Conservation (phyloP, 1,140 invertebrate species). For the Riptortus pedestris region DNA sequence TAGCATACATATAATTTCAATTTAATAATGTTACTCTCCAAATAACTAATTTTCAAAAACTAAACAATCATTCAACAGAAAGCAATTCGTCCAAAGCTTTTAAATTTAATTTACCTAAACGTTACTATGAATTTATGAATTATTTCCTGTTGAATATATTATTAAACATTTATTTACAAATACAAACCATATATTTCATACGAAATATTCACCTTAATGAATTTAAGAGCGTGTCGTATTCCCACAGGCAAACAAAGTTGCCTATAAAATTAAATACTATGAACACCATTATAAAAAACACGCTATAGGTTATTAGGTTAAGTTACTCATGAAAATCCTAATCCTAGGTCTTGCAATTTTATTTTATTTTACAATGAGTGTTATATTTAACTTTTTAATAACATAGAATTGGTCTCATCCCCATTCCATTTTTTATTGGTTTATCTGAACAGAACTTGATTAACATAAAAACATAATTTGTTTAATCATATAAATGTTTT, state of each 20-base stretch:
- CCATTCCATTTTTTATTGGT: too few relatives aligned
- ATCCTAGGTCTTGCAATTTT: too few relatives aligned
- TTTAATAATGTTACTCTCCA: too few relatives aligned
- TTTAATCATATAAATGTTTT: too few relatives aligned
- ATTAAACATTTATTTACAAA: background rate
- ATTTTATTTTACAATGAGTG: too few relatives aligned
- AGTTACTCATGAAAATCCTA: too few relatives aligned
- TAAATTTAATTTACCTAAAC: background rate
- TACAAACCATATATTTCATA: background rate
- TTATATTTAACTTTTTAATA: too few relatives aligned
- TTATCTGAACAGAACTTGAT: too few relatives aligned
- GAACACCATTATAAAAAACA: too few relatives aligned
- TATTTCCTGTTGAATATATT: background rate
- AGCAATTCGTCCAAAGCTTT: background rate
- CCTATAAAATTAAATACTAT: background rate
- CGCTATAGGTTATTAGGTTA: too few relatives aligned
- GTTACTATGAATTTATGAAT: background rate
- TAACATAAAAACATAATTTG: too few relatives aligned
- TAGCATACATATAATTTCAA: background rate
- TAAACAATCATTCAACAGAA: background rate
- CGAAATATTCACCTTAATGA: background rate
- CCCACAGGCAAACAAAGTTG: background rate
- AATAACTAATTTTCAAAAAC: background rate
- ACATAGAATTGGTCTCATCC: too few relatives aligned
- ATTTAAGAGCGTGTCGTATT: slow-evolving; percentile 12